Evolutionary conservation across 2,113 vertebrate species (phyloP), one percentile per base, ranked within the genome.

Genomic region (Prunella fulvescens): DNA sequence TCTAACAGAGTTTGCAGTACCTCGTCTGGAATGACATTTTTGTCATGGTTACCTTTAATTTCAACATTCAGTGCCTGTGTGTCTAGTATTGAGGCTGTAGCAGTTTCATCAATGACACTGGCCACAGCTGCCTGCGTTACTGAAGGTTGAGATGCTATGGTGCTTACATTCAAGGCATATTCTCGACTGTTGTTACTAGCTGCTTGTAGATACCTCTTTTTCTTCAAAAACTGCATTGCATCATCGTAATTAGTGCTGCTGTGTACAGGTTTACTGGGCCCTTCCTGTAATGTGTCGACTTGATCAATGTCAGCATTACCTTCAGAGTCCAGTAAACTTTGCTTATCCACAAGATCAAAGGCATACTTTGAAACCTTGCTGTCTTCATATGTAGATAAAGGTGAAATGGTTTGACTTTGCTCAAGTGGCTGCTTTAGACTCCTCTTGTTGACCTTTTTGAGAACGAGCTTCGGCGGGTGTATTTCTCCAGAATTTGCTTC

Each of bases 151-250:
- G 99, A 98, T 7, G 99, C 98, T 87, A 99, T 98, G 96, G 98
- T 98, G 96, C 99, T 98, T 54, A 99, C 97, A 73, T 99, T 99
- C 82, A 99, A 98, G 22, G 98, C 97, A 58, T 99, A 99, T 81
- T 99, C 99, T 88, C 99, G 98, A 97, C 98, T 98, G 95, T 98
- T 99, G 93, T 98, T 98, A 94, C 98, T 98, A 25, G 99, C 98
- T 10, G 99, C 99, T 94, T 99, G 99, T 66, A 99, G 98, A 95
- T 99, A 99, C 8, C 99, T 98, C 86, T 99, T 99, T 97, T 99
- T 99, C 98, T 99, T 99, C 95, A 99, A 98, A 95, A 99, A 99
- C 93, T 99, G 99, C 99, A 99, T 99, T 97, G 99, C 99, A n/a
- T 99, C 99, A 9, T 99, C 99, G 12, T 99, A 99, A 92, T 99